Percentiles rank a stretch among this genome's conserved stretches.
These are phyloP conservation scores for Zaprionus obscuricornis DNA, from an alignment of 2,888 invertebrate genomes.

Conservation along the genomic window DNA sequence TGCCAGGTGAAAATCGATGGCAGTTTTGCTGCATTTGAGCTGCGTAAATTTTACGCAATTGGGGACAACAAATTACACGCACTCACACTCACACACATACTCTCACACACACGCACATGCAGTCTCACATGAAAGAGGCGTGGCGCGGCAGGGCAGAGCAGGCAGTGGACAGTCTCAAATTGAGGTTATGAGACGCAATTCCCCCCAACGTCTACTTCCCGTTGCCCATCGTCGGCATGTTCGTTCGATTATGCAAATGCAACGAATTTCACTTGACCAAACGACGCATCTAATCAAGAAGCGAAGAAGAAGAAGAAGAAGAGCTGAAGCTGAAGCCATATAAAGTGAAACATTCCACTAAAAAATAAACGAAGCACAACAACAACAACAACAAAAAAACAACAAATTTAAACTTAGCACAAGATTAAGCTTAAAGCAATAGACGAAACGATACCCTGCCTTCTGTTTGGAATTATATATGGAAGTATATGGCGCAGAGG, in stretches of 20 bases:
- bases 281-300: conserved; percentile 37
- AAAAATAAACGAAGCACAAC: background rate
- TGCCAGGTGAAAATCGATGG: conserved; percentile 61
- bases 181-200: conserved; percentile 45
- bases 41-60: conserved; percentile 61
- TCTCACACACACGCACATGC: no score
- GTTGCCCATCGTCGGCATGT: background rate
- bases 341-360: conserved; percentile 13
- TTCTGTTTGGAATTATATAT: no score
- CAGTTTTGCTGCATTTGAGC: conserved; percentile 1
- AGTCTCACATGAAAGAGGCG: background rate
- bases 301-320: background rate
- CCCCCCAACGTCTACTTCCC: no score
- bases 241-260: conserved; percentile 45
- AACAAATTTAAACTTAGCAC: no score
- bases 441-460: no score
- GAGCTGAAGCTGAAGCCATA: conserved; percentile 20
- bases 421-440: no score
- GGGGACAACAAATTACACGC: conserved; percentile 59
- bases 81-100: no score
- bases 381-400: background rate
- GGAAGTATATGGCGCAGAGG: no score
- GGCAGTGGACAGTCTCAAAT: conserved; percentile 14
- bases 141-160: background rate
- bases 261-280: conserved; percentile 35